Evolutionary conservation across 2,888 invertebrate genomes (phyloP).

Genomic region (Argyresthia albistria): DNA sequence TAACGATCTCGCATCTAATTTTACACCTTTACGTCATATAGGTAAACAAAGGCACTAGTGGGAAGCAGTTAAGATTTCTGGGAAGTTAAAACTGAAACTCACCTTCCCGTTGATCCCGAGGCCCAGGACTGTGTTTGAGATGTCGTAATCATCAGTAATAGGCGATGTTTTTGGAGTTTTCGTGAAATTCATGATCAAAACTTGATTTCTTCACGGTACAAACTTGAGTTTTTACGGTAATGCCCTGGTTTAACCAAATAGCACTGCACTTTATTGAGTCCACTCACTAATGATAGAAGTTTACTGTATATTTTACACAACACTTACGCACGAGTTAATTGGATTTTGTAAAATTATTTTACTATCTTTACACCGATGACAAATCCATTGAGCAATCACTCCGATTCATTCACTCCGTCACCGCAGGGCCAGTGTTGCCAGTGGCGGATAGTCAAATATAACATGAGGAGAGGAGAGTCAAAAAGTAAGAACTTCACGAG

Average conservation of each 20-base stretch:
- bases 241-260: too few species aligned
- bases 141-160: constrained; percentile 92
- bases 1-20: constrained; percentile 5
- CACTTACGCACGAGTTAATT: constrained; percentile 10
- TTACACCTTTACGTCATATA: constrained; percentile 24
- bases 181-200: constrained; percentile 40
- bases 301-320: too few species aligned
- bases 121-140: constrained; percentile 93
- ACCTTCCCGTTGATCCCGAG: constrained; percentile 97
- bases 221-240: constrained; percentile 31
- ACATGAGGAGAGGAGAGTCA: too few species aligned
- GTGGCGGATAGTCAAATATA: too few species aligned
- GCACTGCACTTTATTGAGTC: too few species aligned
- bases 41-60: constrained; percentile 21
- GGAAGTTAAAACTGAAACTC: constrained; percentile 16
- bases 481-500: too few species aligned
- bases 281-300: too few species aligned
- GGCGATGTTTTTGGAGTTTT: constrained; percentile 82
- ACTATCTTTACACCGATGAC: constrained; percentile 25
- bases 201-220: constrained; percentile 21
- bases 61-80: not conserved
- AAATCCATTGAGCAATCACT: constrained; percentile 13
- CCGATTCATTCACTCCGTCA: too few species aligned
- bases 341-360: constrained; percentile 15
- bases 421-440: too few species aligned